Evolutionary conservation across 1,140 invertebrate genomes (phyloP), one percentile per base, ranked within the genome.

Genomic region (Drosophila neocordata): DNA sequence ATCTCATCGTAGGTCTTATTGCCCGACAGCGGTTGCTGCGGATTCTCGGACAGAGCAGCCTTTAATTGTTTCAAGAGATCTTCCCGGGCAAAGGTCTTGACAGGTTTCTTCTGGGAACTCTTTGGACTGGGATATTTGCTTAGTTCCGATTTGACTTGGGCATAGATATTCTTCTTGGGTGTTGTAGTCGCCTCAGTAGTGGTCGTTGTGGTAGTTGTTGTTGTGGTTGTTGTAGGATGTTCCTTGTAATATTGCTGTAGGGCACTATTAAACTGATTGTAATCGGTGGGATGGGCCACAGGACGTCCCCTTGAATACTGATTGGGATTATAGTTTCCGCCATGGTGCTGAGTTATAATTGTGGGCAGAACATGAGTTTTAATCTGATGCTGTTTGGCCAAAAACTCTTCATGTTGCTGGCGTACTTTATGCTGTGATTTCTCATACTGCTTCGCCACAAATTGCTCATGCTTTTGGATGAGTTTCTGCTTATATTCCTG

Each of bases 61-160:
- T 95, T 95, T 8, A 96, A 79, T 77, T 96, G 95, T 69, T 95
- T 95, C 20, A 96, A 79, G 18, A 96, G 92, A 65, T 95, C 93
- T 34, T 94, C 94, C 48, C 84, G 93, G 72, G 88, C 90, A 34
- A 93, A 92, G 51, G 91, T 92, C 77, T 87, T 91, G 15, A 88
- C 91, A 31, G 73, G 82, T 13, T 91, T 91, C 64, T 91, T 91
- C 79, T 79, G 59, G 90, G 82, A 22, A 90, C 79, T 37, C 88
- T 77, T 73, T 22, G 75, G 78, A n/a, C 15, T 65, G 13, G 76
- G 77, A 41, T 82, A 91, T 52, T 90, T 90, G 22, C 85, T 89
- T 4, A 85, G 60, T 18, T 91, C 89, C 0, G 89, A 74, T 31
- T 91, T 91, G 0, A 91, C 77, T 59, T 91, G 89, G 0, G 77